These are phyloP conservation scores for Strigamia crassipes DNA, from an alignment of 2,888 invertebrate genomes.

Conservation along the genomic window DNA sequence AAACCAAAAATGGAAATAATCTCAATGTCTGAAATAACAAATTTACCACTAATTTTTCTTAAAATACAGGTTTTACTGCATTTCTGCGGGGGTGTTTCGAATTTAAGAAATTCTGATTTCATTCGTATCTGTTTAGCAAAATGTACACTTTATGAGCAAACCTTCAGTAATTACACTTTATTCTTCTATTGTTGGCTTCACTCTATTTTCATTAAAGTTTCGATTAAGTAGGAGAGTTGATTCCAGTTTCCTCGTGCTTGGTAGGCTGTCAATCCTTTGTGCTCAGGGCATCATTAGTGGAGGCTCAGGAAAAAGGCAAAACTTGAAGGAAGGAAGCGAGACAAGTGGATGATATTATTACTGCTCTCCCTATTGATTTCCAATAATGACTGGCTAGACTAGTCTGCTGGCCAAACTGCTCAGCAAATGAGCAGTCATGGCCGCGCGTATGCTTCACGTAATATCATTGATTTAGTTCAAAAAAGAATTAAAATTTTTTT, in stretches of 20 bases:
- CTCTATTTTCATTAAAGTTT: conserved; percentile 18
- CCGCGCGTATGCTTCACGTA: neutral
- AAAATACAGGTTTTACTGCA: too few relatives aligned
- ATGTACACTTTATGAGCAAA: neutral
- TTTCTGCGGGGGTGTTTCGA: too few relatives aligned
- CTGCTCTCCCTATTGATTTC: conserved; percentile 26
- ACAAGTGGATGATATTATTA: conserved; percentile 30
- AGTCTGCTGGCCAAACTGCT: conserved; percentile 17
- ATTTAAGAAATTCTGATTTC: neutral
- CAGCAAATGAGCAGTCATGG: conserved; percentile 30
- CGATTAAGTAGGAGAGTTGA: conserved; percentile 25
- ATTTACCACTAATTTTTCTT: too few relatives aligned
- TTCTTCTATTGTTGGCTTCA: neutral
- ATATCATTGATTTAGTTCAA: neutral
- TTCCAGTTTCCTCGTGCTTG: conserved; percentile 24
- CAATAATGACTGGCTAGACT: conserved; percentile 30
- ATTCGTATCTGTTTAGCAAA: neutral
- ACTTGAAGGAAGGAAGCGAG: conserved; percentile 30
- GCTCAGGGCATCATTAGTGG: conserved; percentile 23
- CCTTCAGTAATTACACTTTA: neutral
- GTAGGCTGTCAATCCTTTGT: conserved; percentile 17
- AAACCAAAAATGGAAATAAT: too few relatives aligned
- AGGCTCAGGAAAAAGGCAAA: conserved; percentile 30
- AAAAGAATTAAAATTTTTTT: neutral
- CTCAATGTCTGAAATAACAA: too few relatives aligned